Percentiles rank a stretch among this genome's conserved stretches.
These are phyloP conservation scores for Cinara cedri DNA, from an alignment of 2,888 invertebrate genomes.

Conservation along the genomic window DNA sequence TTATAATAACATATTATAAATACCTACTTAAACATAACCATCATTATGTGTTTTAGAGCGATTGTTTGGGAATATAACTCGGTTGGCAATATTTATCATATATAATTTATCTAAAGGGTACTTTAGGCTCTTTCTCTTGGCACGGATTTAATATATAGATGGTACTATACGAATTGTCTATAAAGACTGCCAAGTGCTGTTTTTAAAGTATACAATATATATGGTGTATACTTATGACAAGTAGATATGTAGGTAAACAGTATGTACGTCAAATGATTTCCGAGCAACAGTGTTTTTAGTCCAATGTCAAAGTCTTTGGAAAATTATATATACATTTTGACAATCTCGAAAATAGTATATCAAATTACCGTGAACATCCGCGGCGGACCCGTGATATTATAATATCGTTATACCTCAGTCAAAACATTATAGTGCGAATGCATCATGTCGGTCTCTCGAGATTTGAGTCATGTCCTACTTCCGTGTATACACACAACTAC, in stretches of 20 bases:
- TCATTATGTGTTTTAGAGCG: too few relatives aligned
- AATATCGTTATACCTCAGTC: not conserved
- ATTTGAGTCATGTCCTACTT: not conserved
- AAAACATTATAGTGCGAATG: not conserved
- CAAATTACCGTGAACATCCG: not conserved
- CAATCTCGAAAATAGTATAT: not conserved
- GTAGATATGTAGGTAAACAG: too few relatives aligned
- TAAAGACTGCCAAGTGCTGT: not conserved
- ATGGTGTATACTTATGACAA: too few relatives aligned
- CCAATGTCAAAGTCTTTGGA: not conserved
- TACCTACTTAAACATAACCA: too few relatives aligned
- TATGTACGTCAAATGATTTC: not conserved
- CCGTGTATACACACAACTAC: not conserved
- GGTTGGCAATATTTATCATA: not conserved
- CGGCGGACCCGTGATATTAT: not conserved
- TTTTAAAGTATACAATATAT: not conserved
- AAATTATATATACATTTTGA: not conserved
- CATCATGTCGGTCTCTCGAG: too few relatives aligned
- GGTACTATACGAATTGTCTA: not conserved
- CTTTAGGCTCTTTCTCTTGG: not conserved
- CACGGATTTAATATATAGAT: not conserved
- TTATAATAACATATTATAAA: too few relatives aligned
- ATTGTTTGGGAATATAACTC: not conserved
- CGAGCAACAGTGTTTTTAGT: not conserved
- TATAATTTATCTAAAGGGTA: not conserved